Evolutionary conservation across 2,797 vertebrate genomes (phyloP), one percentile per base, ranked within the genome.

Genomic region (Takifugu ocellatus): DNA sequence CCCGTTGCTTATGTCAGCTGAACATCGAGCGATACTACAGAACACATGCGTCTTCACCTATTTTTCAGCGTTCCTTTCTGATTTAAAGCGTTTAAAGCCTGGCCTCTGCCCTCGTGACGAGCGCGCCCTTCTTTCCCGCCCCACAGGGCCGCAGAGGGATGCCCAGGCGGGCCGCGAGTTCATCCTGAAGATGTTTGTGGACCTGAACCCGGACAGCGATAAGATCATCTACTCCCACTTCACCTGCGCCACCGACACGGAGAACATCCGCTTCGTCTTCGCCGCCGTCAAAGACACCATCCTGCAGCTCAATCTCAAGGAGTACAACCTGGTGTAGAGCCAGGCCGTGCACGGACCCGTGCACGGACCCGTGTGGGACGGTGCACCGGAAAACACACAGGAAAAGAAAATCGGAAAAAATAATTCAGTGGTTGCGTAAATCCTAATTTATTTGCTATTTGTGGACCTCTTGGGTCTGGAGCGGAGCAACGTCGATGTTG

Each of bases 211-310:
- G 59, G 96, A 98, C 88, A 95, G 94, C 84, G 96, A 98, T 78
- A 98, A 97, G 92, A 97, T 98, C 72, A 96, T 98, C 93, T 97
- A 98, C 91, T 97, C 95, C 47, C 96, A 98, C 90, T 98, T 98
- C 93, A 98, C 96, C 6, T 97, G 95, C 15, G 95, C 95, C 91
- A 98, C 95, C 56, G 95, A 98, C 86, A 98, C 96, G 54, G 95
- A 98, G 90, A 98, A 98, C 75, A 98, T 98, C 81, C 95, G 96
- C 63, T 98, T 97, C 1, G 96, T 98, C 88, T 98, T 98, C 56
- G 95, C 95, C 21, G 96, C 95, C 24, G 96, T 98, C 92, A 98
- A 98, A 88, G 96, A 98, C 93, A 97, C 95, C 50, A 97, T 98
- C 82, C 88, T 98, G 82, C 96, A 98, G 91, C 90, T 97, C 88